Conservation (phyloP, 1,140 invertebrate species). For the Diorhabda carinulata region DNA sequence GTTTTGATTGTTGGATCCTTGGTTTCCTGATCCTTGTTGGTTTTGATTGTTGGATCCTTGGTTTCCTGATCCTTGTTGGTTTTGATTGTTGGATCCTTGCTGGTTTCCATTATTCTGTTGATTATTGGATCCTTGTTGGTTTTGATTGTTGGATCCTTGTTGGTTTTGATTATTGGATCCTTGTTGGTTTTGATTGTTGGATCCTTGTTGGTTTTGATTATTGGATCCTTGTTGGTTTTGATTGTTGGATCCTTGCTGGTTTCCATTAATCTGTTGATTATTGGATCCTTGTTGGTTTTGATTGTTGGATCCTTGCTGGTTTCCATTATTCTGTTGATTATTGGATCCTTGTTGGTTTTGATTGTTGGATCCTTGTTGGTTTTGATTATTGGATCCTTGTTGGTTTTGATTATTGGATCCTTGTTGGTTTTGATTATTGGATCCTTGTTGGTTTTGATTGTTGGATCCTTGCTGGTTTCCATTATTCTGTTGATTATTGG, state of each 20-base stretch:
- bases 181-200: constrained; percentile 11
- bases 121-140: background rate
- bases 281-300: constrained; percentile 27
- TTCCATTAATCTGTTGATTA: constrained; percentile 25
- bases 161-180: background rate
- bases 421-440: constrained; percentile 5
- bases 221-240: constrained; percentile 7
- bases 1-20: constrained; percentile 23
- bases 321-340: constrained; percentile 12
- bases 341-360: constrained; percentile 15
- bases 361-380: constrained; percentile 9
- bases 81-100: constrained; percentile 14
- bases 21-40: constrained; percentile 21
- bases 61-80: constrained; percentile 4
- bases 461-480: constrained; percentile 14
- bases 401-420: constrained; percentile 7
- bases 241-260: background rate
- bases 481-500: constrained; percentile 19
- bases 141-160: constrained; percentile 8
- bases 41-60: constrained; percentile 1
- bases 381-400: constrained; percentile 15
- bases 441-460: constrained; percentile 20
- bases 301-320: constrained; percentile 11
- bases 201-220: constrained; percentile 15
- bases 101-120: constrained; percentile 1